Base-by-base conservation (phyloP, 1,140 invertebrate genomes). In the Drepana arcuata region DNA sequence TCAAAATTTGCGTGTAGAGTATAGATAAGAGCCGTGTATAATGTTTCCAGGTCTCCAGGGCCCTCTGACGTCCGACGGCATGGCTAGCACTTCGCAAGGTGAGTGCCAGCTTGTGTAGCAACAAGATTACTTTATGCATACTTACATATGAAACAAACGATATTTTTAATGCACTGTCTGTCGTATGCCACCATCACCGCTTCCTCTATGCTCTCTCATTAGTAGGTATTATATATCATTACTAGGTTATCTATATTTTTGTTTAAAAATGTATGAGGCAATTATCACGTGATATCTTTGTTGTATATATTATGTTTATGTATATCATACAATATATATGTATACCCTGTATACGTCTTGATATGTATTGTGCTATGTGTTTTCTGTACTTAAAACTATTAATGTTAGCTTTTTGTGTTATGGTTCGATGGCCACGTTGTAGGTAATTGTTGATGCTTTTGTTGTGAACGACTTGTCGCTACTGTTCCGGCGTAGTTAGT, bases 11-110 rank as follows among this genome's bases (percentile, higher is more conserved):
- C n/a, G n/a, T n/a, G n/a, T n/a, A n/a, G n/a, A n/a, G n/a, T n/a
- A n/a, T n/a, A n/a, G n/a, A n/a, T n/a, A n/a, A n/a, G n/a, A n/a
- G n/a, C n/a, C 6, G 21, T 32, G 35, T 55, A 34, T 63, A 41
- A 32, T 58, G 41, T 53, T 72, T 65, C 12, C 77, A 81, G 77
- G 73, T 69, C 62, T 81, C 62, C 65, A 60, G 53, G 75, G 69
- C 52, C 69, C 77, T 12, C 62, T 82, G 55, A 48, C 71, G 31
- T 61, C 72, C 50, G 91, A 93, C 71, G 84, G 81, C 64, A 84
- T 92, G 65, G 91, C 91, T 53, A 91, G 91, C 64, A 93, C 91
- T 70, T 92, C 92, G 65, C 92, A 93, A 93, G 92, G 92, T 93
- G 91, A 93, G 91, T 89, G 66, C 51, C 63, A 55, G 69, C 69